A percentile compares a stretch with the other conserved stretches of the same genome.
Evolutionary conservation across 2,797 vertebrate genomes (phyloP).

Genomic region (Pitangus sulphuratus): DNA sequence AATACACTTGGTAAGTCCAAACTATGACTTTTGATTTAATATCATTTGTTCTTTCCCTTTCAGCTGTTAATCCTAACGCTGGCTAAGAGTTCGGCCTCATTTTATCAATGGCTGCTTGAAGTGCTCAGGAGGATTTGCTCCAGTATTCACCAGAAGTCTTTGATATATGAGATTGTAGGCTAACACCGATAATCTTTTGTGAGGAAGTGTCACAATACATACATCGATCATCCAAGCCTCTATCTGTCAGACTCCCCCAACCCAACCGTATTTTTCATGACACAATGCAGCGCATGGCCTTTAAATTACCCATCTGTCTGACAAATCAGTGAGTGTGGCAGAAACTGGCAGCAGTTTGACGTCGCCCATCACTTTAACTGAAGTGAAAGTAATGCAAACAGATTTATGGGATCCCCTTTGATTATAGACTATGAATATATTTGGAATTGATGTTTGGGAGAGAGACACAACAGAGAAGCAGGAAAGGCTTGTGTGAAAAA

Average conservation of each 20-base stretch:
- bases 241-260: conserved; percentile 51
- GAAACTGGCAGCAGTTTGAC: conserved; percentile 70
- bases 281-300: conserved; percentile 84
- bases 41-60: background rate
- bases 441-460: conserved; percentile 52
- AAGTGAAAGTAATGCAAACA: conserved; percentile 74
- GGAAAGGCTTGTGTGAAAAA: conserved; percentile 25
- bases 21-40: background rate
- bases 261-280: conserved; percentile 81
- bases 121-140: conserved; percentile 8
- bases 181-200: conserved; percentile 41
- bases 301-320: conserved; percentile 87
- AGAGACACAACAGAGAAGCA: conserved; percentile 19
- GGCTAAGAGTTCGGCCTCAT: background rate
- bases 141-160: conserved; percentile 18
- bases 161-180: conserved; percentile 39
- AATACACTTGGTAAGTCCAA: background rate
- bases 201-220: conserved; percentile 63
- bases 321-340: conserved; percentile 73
- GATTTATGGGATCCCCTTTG: conserved; percentile 72
- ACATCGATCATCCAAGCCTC: conserved; percentile 49
- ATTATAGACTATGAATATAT: conserved; percentile 68
- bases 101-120: conserved; percentile 24
- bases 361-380: conserved; percentile 65
- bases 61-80: background rate